Percentiles rank a stretch among this genome's conserved stretches.
Conservation (phyloP, 2,113 vertebrate species). For the Oostethus manadensis region DNA sequence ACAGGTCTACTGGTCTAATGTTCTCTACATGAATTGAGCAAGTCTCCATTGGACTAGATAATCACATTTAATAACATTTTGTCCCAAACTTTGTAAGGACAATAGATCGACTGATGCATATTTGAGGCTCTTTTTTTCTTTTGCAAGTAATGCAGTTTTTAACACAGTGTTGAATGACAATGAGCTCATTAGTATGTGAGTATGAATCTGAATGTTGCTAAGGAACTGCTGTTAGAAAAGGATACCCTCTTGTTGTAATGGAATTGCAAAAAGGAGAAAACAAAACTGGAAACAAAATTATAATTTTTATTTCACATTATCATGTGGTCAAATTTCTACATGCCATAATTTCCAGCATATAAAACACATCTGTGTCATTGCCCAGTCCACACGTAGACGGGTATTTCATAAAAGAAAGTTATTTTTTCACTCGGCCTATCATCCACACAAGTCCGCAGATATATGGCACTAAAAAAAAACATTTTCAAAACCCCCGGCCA, state of each 20-base stretch:
- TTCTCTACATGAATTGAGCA: slow-evolving; percentile 34
- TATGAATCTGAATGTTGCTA: slow-evolving; percentile 66
- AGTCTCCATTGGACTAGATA: slow-evolving; percentile 39
- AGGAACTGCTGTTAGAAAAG: slow-evolving; percentile 55
- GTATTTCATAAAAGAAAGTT: too few relatives aligned
- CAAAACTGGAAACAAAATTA: too few relatives aligned
- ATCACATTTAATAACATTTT: slow-evolving; percentile 31
- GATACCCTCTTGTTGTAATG: neutral
- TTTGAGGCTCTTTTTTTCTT: slow-evolving; percentile 18
- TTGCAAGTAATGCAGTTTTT: slow-evolving; percentile 55
- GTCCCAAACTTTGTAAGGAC: slow-evolving; percentile 11
- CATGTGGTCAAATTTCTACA: too few relatives aligned
- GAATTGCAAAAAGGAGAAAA: too few relatives aligned
- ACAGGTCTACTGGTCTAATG: slow-evolving; percentile 39
- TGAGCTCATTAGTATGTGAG: slow-evolving; percentile 64
- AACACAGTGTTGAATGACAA: slow-evolving; percentile 58
- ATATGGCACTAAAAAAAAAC: too few relatives aligned
- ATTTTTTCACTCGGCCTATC: too few relatives aligned
- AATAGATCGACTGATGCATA: slow-evolving; percentile 1
- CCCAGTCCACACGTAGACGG: too few relatives aligned
- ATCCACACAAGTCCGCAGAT: too few relatives aligned
- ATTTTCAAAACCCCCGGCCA: too few relatives aligned
- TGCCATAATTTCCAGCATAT: too few relatives aligned
- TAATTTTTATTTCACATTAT: too few relatives aligned
- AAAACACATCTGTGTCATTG: too few relatives aligned